These are phyloP conservation scores for Premnoplex brunnescens DNA, from an alignment of 2,797 vertebrate genomes.

Conservation along the genomic window DNA sequence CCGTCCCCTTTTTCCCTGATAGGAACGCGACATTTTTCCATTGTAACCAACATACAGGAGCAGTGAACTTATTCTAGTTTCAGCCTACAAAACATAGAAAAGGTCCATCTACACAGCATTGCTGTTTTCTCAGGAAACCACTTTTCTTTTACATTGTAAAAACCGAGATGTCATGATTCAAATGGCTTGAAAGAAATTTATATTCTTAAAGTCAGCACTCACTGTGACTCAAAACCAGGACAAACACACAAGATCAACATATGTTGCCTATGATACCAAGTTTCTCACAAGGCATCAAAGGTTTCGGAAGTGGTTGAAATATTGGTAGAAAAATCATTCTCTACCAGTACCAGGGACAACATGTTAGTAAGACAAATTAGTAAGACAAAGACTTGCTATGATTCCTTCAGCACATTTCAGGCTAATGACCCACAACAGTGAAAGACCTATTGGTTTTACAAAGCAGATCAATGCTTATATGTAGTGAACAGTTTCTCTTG, in stretches of 20 bases:
- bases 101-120: not conserved
- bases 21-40: no score
- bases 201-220: not conserved
- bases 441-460: not conserved
- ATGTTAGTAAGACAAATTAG: not conserved
- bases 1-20: no score
- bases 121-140: not conserved
- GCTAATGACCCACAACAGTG: not conserved
- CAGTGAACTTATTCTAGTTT: not conserved
- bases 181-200: not conserved
- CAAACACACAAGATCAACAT: not conserved
- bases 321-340: not conserved
- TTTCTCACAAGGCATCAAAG: not conserved
- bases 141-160: not conserved
- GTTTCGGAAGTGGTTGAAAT: not conserved
- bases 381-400: not conserved
- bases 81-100: not conserved
- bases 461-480: not conserved
- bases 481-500: not conserved
- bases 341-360: not conserved
- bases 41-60: not conserved
- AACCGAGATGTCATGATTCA: not conserved
- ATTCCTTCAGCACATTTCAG: not conserved
- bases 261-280: not conserved
- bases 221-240: not conserved